phyloP scores from a whole-genome alignment of 92 coral and sea anemone species.

The Micromussa lordhowensis region DNA sequence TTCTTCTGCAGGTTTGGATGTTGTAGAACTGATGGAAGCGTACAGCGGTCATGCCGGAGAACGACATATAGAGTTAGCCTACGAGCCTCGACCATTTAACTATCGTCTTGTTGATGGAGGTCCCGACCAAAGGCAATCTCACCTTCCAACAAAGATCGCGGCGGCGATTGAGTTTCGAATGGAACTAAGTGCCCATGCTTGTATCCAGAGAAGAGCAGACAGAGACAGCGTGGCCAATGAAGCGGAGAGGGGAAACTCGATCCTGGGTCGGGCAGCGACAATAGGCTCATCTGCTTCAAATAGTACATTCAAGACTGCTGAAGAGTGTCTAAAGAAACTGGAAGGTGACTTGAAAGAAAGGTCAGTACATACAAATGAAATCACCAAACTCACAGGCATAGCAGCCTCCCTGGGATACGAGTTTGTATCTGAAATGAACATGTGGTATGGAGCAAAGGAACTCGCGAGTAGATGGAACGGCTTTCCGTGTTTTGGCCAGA shows the following conservation, averaged over 20 bases:
- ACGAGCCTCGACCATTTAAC: slow-evolving; percentile 61
- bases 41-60: too few species aligned
- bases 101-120: slow-evolving; percentile 68
- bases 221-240: slow-evolving; percentile 68
- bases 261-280: slow-evolving; percentile 54
- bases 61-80: not conserved
- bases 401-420: slow-evolving; percentile 48
- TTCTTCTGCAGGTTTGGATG: too few species aligned
- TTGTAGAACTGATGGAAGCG: too few species aligned
- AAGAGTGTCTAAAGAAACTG: slow-evolving; percentile 32
- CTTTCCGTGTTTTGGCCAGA: slow-evolving; percentile 61
- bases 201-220: slow-evolving; percentile 69
- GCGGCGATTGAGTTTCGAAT: slow-evolving; percentile 63
- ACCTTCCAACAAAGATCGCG: slow-evolving; percentile 62
- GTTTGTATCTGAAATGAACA: slow-evolving; percentile 61
- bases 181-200: slow-evolving; percentile 55
- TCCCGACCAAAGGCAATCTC: slow-evolving; percentile 69
- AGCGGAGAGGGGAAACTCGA: slow-evolving; percentile 71
- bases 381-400: not conserved
- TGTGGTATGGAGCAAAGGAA: slow-evolving; percentile 60
- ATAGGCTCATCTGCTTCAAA: slow-evolving; percentile 58
- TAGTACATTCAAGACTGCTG: slow-evolving; percentile 34
- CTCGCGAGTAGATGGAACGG: slow-evolving; percentile 67
- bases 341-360: slow-evolving; percentile 34
- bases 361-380: slow-evolving; percentile 28